A percentile compares a stretch with the other conserved stretches of the same genome.
Conservation (phyloP, 1,140 invertebrate species). For the Drosophila quadrilineata region DNA sequence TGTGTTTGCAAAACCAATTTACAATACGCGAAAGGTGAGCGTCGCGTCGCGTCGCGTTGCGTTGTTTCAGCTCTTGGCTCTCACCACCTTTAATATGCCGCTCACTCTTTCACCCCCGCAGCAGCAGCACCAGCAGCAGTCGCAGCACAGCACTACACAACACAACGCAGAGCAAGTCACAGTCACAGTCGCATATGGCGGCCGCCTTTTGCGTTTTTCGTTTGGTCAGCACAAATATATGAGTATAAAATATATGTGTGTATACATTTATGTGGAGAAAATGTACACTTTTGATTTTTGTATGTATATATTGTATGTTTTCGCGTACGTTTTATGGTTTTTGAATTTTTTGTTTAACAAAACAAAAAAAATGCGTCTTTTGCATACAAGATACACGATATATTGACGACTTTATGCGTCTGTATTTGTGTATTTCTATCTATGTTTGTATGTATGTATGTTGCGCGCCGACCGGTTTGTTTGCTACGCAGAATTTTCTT, state of each 20-base stretch:
- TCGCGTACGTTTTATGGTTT: constrained; percentile 20
- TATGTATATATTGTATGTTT: constrained; percentile 30
- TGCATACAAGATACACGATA: constrained; percentile 44
- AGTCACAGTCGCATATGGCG: constrained; percentile 54
- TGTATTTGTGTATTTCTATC: constrained; percentile 28
- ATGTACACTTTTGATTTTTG: constrained; percentile 20
- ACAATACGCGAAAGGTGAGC: constrained; percentile 57
- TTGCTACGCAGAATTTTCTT: constrained; percentile 68
- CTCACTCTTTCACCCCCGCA: constrained; percentile 46
- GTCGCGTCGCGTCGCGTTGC: constrained; percentile 26
- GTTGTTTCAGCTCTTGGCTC: constrained; percentile 33
- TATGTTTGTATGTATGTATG: constrained; percentile 54
- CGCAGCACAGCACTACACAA: constrained; percentile 3
- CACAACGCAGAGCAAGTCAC: constrained; percentile 7
- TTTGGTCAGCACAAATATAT: constrained; percentile 41
- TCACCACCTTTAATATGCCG: constrained; percentile 40
- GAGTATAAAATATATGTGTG: constrained; percentile 13
- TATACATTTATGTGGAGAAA: constrained; percentile 25
- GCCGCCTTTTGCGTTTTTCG: constrained; percentile 49
- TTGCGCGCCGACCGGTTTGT: constrained; percentile 67
- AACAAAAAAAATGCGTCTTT: constrained; percentile 63
- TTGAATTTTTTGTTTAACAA: constrained; percentile 15
- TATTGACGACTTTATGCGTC: constrained; percentile 31
- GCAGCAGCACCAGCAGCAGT: constrained; percentile 15
- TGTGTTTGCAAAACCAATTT: constrained; percentile 64